Percentiles rank a stretch among this genome's conserved stretches.
phyloP scores from a whole-genome alignment of 1,140 invertebrate species.

The Pseudomyrmex cubaensis region DNA sequence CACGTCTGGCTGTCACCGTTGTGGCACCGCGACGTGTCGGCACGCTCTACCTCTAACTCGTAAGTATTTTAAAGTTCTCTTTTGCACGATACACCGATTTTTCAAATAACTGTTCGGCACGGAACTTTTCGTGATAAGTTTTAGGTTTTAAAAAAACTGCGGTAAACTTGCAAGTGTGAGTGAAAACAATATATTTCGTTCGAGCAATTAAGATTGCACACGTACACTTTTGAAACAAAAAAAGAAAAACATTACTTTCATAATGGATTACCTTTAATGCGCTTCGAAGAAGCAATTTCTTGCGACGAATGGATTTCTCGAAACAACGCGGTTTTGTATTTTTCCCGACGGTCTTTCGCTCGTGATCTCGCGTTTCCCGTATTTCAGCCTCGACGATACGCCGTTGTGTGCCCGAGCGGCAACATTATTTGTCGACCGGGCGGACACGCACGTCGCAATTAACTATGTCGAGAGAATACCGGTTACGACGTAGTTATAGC shows the following conservation, averaged over 20 bases:
- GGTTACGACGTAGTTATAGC: slow-evolving; percentile 59
- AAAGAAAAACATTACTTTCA: no score
- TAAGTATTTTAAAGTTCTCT: slow-evolving; percentile 69
- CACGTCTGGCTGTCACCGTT: slow-evolving; percentile 83
- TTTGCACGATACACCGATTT: not conserved
- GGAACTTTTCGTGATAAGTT: not conserved
- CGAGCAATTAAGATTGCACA: no score
- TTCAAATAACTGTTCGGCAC: not conserved
- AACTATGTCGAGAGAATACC: slow-evolving; percentile 38
- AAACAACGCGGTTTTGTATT: slow-evolving; percentile 8
- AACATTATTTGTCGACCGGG: slow-evolving; percentile 50
- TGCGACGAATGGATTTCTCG: slow-evolving; percentile 1
- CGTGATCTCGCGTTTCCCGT: slow-evolving; percentile 33
- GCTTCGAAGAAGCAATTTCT: slow-evolving; percentile 7
- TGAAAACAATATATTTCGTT: no score
- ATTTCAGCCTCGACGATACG: slow-evolving; percentile 30
- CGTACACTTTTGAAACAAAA: no score
- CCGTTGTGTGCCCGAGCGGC: slow-evolving; percentile 23
- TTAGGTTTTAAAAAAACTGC: not conserved
- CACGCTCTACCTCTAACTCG: slow-evolving; percentile 85
- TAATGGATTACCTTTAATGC: not conserved
- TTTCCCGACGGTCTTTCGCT: slow-evolving; percentile 7
- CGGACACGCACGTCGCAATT: slow-evolving; percentile 56
- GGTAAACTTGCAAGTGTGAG: not conserved
- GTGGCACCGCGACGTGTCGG: slow-evolving; percentile 84